Conservation (phyloP, 1,140 invertebrate genomes). For the Penaeus vannamei region DNA sequence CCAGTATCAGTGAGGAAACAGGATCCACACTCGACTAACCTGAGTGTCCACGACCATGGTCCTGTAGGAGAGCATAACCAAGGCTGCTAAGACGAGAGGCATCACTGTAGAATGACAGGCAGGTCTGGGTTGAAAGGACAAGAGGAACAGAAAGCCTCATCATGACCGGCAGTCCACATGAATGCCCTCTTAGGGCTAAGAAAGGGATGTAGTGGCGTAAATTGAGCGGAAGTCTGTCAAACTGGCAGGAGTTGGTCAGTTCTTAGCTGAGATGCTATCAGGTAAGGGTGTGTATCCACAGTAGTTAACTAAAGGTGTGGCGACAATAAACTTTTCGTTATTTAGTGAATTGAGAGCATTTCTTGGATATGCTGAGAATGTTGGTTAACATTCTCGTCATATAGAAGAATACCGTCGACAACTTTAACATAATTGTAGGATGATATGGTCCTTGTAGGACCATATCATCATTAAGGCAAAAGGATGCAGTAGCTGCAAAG, state of each 20-base stretch:
- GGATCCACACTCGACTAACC: too few relatives aligned
- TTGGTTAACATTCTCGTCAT: neutral
- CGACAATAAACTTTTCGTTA: slow-evolving; percentile 7
- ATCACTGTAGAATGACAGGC: too few relatives aligned
- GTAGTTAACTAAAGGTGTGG: neutral
- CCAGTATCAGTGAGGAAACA: too few relatives aligned
- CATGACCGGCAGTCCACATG: neutral
- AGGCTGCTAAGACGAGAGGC: too few relatives aligned
- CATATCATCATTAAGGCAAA: too few relatives aligned
- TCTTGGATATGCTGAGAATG: neutral
- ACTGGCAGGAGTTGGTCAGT: neutral
- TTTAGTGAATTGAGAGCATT: slow-evolving; percentile 30
- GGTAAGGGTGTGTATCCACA: neutral
- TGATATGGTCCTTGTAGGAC: too few relatives aligned
- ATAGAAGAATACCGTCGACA: neutral
- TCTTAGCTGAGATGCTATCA: neutral
- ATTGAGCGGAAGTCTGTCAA: neutral
- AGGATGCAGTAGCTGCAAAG: too few relatives aligned
- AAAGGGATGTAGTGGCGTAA: neutral
- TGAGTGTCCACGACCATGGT: too few relatives aligned
- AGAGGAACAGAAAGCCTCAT: neutral
- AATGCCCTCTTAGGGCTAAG: neutral
- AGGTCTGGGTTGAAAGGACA: neutral
- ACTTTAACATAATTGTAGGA: neutral
- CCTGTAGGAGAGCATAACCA: too few relatives aligned